Base-by-base conservation (phyloP, 53 echinoderm and acorn worm genomes). In the Holothuria scabra region DNA sequence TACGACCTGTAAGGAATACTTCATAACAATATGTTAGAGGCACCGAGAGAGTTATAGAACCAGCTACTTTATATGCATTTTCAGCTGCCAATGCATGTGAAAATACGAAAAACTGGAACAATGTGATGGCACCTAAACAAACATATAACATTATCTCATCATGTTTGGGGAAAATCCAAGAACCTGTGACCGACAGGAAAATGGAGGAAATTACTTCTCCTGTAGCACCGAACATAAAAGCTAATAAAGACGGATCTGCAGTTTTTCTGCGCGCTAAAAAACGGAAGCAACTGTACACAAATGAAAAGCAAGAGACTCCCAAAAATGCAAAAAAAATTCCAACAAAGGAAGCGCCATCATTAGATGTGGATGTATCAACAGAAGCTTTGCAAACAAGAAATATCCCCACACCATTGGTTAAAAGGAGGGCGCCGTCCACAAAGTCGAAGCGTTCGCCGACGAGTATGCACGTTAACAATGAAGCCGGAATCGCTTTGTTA, bases 401-500 rank as follows among this genome's bases (percentile, higher is more conserved):
- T 21, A 74, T 46, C 10, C 74, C 74, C 22, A 74, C 24, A 0
- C 33, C 74, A 30, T 74, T 48, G 49, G 21, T 20, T 21, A 74
- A 8, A 21, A 26, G 41, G 22, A 74, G 74, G 26, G 11, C 49
- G 18, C 20, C 22, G 26, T 74, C 74, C 14, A 74, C 46, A 1
- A 13, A 8, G n/a, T 41, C 74, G 11, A 74, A 74, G 6, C 20
- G 21, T 41, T 74, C 74, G 22, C 74, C 49, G 32, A 74, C 41
- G 49, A 48, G 46, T 25, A 74, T 74, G 18, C 74, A 74, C 8
- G 74, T 49, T 8, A 74, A 10, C 21, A 48, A 41, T 9, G 46
- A 25, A 8, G 74, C 38, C 22, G 74, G 74, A 19, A 74, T 74
- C 38, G 74, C 41, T 23, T 74, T 24, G 46, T 74, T 48, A 49